A percentile compares a stretch with the other conserved stretches of the same genome.
Evolutionary conservation across 2,888 invertebrate genomes (phyloP).

Genomic region (Sphaeridia pumilis): DNA sequence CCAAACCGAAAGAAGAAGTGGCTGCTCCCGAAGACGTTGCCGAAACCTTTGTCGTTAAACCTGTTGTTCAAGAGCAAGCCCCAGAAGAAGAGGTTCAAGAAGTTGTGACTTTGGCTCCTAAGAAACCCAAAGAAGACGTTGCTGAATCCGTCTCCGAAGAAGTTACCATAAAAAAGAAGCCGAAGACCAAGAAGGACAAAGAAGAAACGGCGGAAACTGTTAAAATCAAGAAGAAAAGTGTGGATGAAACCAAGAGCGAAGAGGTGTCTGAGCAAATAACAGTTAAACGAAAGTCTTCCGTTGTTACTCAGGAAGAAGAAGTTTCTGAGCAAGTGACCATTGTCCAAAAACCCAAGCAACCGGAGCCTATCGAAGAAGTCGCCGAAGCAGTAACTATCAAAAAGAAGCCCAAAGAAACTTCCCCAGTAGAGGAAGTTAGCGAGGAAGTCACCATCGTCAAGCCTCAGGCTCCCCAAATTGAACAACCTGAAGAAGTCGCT

Average conservation of each 20-base stretch:
- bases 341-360: slow-evolving; percentile 33
- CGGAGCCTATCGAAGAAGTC: slow-evolving; percentile 21
- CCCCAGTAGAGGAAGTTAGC: slow-evolving; percentile 1
- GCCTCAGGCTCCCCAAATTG: slow-evolving; percentile 28
- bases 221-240: slow-evolving; percentile 31
- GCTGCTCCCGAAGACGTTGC: slow-evolving; percentile 14
- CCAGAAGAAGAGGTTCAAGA: slow-evolving; percentile 6
- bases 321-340: slow-evolving; percentile 14
- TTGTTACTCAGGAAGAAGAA: slow-evolving; percentile 17
- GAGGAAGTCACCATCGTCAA: slow-evolving; percentile 2
- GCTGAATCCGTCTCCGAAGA: slow-evolving; percentile 35
- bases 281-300: slow-evolving; percentile 19
- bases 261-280: slow-evolving; percentile 21
- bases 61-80: not conserved
- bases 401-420: not conserved
- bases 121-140: slow-evolving; percentile 38
- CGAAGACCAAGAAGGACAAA: slow-evolving; percentile 18
- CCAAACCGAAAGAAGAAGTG: slow-evolving; percentile 36
- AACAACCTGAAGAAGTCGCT: slow-evolving; percentile 31
- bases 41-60: slow-evolving; percentile 13
- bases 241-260: slow-evolving; percentile 22
- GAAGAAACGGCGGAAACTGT: slow-evolving; percentile 14
- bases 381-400: slow-evolving; percentile 25
- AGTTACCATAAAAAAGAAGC: slow-evolving; percentile 34
- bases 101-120: slow-evolving; percentile 16